A percentile compares a stretch with the other conserved stretches of the same genome.
Conservation (phyloP, 2,888 invertebrate genomes). For the Mesochorus sp. region DNA sequence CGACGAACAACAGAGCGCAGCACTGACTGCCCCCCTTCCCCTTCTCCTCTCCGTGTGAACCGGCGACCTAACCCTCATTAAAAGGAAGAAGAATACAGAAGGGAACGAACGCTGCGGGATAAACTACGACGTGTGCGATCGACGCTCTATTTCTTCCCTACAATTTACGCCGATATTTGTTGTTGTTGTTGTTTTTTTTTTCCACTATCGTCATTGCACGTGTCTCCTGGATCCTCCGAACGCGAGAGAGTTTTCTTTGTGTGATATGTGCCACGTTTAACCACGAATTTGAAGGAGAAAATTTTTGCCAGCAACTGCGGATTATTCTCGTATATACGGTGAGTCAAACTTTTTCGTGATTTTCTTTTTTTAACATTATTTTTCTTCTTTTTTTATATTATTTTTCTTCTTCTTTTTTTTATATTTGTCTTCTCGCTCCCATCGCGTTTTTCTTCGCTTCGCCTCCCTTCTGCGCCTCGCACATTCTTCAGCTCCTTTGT, state of each 20-base stretch:
- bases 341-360: constrained; percentile 62
- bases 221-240: constrained; percentile 26
- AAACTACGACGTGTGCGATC: background rate
- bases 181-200: too few species aligned
- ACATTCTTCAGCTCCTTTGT: constrained; percentile 18
- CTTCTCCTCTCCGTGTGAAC: constrained; percentile 6
- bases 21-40: too few species aligned
- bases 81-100: constrained; percentile 21
- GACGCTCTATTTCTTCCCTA: constrained; percentile 21
- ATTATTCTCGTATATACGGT: constrained; percentile 79
- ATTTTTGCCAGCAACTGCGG: constrained; percentile 72
- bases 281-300: constrained; percentile 65
- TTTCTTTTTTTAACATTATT: too few species aligned
- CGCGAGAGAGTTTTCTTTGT: constrained; percentile 61
- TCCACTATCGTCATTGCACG: too few species aligned
- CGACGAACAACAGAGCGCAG: constrained; percentile 31
- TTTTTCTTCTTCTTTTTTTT: constrained; percentile 15
- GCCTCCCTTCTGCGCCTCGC: background rate
- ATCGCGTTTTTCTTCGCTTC: background rate
- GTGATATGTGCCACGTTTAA: constrained; percentile 73
- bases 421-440: background rate
- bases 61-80: constrained; percentile 50
- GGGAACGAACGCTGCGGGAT: background rate
- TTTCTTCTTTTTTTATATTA: background rate
- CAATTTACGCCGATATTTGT: too few species aligned